Evolutionary conservation across 2,888 invertebrate genomes (phyloP), one percentile per base, ranked within the genome.

Genomic region (Xestia c-nigrum): DNA sequence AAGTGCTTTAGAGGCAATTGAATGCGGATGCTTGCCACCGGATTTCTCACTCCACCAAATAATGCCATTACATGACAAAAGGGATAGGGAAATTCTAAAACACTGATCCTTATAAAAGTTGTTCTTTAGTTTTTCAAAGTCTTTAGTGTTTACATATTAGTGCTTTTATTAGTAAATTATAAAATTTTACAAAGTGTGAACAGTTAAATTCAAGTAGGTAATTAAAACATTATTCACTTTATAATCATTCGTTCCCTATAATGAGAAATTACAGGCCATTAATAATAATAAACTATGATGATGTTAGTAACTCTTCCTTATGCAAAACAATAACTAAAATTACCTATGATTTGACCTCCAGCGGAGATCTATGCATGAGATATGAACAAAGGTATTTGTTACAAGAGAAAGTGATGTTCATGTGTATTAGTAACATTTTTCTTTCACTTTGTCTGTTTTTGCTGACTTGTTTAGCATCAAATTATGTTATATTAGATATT

Each of bases 271-370:
- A 68, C 19, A 55, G 14, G 24, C 24, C 61, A 67, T 55, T 43
- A 43, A 52, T 74, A 81, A 55, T 47, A 69, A 70, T 75, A 65
- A 80, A 67, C 21, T 19, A n/a, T 47, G 64, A 31, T 57, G 52
- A 63, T 55, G 52, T 38, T 24, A 57, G 12, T 21, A 40, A 46
- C 14, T 65, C 24, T 69, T 79, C 52, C 46, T 6, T 46, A 65
- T n/a, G 65, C 47, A 80, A 65, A 74, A 76, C 14, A 66, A 66
- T 40, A 14, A 52, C 59, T 76, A 83, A 72, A 68, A 74, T 69
- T 70, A 74, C 65, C 64, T 65, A 46, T 61, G 72, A 61, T 64
- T 59, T 71, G 84, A 84, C 83, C 84, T 80, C 84, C 76, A 84
- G 73, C 24, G 0, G 64, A 77, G 84, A 80, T 70, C 16, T 21